Percentiles rank a stretch among this genome's conserved stretches.
phyloP scores from a whole-genome alignment of 2,888 invertebrate species.

The Dynastes maya region DNA sequence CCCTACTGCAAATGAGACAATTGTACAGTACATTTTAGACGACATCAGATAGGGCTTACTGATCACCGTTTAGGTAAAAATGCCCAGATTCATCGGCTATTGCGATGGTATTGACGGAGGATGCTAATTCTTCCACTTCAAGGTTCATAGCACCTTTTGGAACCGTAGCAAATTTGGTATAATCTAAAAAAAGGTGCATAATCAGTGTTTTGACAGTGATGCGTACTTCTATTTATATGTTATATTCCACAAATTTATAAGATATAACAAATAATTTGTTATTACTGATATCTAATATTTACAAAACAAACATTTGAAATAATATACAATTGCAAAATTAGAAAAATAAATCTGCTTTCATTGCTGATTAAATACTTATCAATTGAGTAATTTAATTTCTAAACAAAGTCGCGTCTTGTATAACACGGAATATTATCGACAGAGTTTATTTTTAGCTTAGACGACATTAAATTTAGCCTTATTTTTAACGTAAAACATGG shows the following conservation, averaged over 20 bases:
- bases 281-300: not conserved
- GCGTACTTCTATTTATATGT: too few species aligned
- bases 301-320: not conserved
- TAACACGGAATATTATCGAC: too few species aligned
- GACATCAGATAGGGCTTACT: constrained; percentile 68
- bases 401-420: too few species aligned
- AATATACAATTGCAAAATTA: not conserved
- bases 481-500: not conserved
- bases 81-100: constrained; percentile 71
- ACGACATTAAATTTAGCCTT: not conserved
- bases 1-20: constrained; percentile 59
- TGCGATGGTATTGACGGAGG: constrained; percentile 75
- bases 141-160: constrained; percentile 77
- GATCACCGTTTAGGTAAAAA: constrained; percentile 77
- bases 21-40: not conserved
- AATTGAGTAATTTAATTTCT: too few species aligned
- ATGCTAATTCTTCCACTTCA: constrained; percentile 73
- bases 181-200: constrained; percentile 65
- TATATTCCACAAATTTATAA: not conserved
- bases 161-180: constrained; percentile 75
- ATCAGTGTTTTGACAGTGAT: too few species aligned
- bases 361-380: too few species aligned
- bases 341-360: too few species aligned
- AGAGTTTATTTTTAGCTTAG: too few species aligned
- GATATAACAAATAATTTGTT: not conserved